Evolutionary conservation across 2,797 vertebrate genomes (phyloP).

Genomic region (Propithecus perrieri): DNA sequence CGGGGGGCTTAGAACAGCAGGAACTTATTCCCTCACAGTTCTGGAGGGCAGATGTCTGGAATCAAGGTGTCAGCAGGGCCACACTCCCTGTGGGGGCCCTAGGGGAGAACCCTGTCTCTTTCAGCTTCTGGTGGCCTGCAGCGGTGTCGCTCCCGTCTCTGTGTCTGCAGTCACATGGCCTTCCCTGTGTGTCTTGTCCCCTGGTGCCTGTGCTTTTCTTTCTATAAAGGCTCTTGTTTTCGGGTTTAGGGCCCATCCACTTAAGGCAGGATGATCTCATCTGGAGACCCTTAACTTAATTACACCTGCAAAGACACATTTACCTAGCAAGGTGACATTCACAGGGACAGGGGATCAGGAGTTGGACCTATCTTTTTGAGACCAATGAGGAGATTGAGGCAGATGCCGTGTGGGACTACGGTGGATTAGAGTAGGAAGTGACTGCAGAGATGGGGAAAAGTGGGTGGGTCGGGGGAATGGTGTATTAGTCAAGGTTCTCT

Average conservation of each 20-base stretch:
- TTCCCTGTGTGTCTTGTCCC: not conserved
- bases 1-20: not conserved
- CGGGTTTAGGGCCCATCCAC: not conserved
- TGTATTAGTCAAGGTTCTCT: not conserved
- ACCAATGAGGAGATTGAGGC: not conserved
- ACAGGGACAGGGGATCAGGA: not conserved
- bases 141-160: not conserved
- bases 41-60: not conserved
- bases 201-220: not conserved
- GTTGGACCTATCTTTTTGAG: not conserved
- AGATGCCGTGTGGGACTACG: not conserved
- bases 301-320: not conserved
- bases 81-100: not conserved
- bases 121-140: not conserved
- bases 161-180: not conserved
- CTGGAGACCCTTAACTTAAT: not conserved
- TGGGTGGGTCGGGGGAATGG: not conserved
- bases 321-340: conserved; percentile 26
- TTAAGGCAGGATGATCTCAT: not conserved
- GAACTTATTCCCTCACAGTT: not conserved
- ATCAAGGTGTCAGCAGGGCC: not conserved
- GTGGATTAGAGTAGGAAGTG: not conserved
- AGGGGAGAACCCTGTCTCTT: not conserved
- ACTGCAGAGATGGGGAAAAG: not conserved
- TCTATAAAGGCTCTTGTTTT: not conserved